Conservation (phyloP, 2,797 vertebrate genomes). For the Scolopax bukidnonensis region DNA sequence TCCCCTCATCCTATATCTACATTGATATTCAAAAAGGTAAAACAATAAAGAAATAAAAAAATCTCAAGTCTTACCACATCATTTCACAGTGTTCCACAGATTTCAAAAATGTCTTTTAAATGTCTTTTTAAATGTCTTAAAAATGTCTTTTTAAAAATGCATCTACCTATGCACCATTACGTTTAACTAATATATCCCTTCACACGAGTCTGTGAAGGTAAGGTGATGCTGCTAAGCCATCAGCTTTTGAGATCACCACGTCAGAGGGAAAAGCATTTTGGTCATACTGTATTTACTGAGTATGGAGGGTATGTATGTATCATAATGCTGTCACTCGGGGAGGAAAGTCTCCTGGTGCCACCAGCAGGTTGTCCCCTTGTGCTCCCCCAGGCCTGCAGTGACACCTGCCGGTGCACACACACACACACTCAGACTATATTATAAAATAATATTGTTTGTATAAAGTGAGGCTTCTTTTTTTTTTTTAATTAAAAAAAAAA, state of each 20-base stretch:
- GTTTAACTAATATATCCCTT: not conserved
- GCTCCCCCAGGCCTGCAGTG: not conserved
- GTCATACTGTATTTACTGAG: accelerated
- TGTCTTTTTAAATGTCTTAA: not conserved
- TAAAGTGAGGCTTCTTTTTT: not conserved
- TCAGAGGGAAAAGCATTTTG: not conserved
- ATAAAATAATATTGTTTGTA: too few relatives aligned
- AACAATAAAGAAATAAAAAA: not conserved
- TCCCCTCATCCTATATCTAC: too few relatives aligned
- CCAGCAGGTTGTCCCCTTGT: too few relatives aligned
- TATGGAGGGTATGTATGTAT: accelerated
- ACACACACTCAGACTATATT: not conserved
- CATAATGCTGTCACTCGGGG: accelerated
- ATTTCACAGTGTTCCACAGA: not conserved
- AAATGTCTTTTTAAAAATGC: not conserved
- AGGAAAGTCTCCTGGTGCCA: not conserved
- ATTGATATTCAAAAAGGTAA: not conserved
- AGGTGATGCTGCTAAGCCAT: not conserved
- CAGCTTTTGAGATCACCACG: not conserved
- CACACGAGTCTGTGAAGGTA: not conserved
- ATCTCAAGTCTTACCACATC: not conserved
- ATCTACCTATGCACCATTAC: not conserved
- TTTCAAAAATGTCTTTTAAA: not conserved
- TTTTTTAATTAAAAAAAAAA: not conserved
- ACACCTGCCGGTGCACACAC: not conserved